Percentiles rank a stretch among this genome's conserved stretches.
These are phyloP conservation scores for Mormyrops attenuatus DNA, from an alignment of 2,797 vertebrate species.

Conservation along the genomic window DNA sequence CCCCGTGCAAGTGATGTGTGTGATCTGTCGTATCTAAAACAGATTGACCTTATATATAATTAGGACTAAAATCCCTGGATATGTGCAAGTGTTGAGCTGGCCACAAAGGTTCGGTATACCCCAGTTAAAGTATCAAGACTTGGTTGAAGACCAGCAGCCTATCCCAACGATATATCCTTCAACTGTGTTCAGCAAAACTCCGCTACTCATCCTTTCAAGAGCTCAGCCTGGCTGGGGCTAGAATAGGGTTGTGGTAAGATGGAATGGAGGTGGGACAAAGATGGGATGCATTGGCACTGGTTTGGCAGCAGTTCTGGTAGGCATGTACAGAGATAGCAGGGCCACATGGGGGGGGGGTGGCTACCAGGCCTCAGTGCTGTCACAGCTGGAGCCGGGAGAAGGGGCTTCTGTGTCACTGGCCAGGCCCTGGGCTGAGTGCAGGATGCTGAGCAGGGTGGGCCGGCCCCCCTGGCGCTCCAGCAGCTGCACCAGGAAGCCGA, in stretches of 20 bases:
- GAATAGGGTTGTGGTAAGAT: not conserved
- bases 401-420: constrained; percentile 67
- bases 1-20: not conserved
- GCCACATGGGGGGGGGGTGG: constrained; percentile 17
- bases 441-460: constrained; percentile 64
- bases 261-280: not conserved
- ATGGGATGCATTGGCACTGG: not conserved
- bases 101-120: not conserved
- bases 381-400: constrained; percentile 72
- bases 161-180: not conserved
- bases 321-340: constrained; percentile 26
- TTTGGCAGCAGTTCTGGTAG: not conserved
- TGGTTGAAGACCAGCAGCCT: not conserved
- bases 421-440: constrained; percentile 58
- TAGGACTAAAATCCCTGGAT: not conserved
- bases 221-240: not conserved
- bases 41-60: not conserved
- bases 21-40: not conserved
- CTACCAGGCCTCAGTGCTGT: constrained; percentile 68
- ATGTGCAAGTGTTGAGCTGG: not conserved
- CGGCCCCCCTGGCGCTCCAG: constrained; percentile 80
- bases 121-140: not conserved
- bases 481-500: constrained; percentile 89
- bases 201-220: not conserved
- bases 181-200: not conserved